Base-by-base conservation (phyloP, 2,797 vertebrate genomes). In the Micropoecilia bifurca region DNA sequence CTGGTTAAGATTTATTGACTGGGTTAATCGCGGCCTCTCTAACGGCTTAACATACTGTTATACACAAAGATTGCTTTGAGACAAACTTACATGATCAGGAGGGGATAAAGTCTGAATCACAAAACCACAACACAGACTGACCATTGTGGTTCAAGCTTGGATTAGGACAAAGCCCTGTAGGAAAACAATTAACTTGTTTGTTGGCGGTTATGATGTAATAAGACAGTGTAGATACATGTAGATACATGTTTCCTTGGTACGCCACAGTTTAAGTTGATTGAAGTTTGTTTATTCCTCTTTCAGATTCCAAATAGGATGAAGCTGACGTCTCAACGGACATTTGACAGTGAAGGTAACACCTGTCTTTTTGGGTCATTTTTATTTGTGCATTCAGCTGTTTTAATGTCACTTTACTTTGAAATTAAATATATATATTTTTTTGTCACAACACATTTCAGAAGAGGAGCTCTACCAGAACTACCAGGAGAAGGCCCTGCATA, bases 391-490 rank as follows among this genome's bases (percentile, higher is more conserved):
- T 73, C n/a, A 1, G 10, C 25, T 53, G 2, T 55, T 76, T 41
- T 2, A 1, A 1, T 30, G 0, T 20, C 14, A 71, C 2, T 22
- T 48, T 1, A 5, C 16, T 9, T 55, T 47, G 3, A 1, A 7
- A 43, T 69, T 36, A 16, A 28, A 16, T 12, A 0, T 6, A 33
- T 36, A 4, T 25, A 36, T 41, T 30, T 43, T 46, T 30, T 25
- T 39, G 6, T 36, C 75, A 77, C 74, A 72, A 76, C 50, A 18
- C 59, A 25, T 91, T 92, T 71, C 93, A 99, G 98, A 98, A 92
- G 98, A 98, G 41, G 97, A 97, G 78, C 91, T 99, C 12, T 99
- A 99, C 93, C 98, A 99, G 94, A 99, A 99, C 95, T 99, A 99
- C 90, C 96, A 99, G 93, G 98, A 99, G 87, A 99, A 99, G 88